Percentiles rank a stretch among this genome's conserved stretches.
Evolutionary conservation across 2,888 invertebrate species (phyloP).

Genomic region (Notocelia uddmanniana): DNA sequence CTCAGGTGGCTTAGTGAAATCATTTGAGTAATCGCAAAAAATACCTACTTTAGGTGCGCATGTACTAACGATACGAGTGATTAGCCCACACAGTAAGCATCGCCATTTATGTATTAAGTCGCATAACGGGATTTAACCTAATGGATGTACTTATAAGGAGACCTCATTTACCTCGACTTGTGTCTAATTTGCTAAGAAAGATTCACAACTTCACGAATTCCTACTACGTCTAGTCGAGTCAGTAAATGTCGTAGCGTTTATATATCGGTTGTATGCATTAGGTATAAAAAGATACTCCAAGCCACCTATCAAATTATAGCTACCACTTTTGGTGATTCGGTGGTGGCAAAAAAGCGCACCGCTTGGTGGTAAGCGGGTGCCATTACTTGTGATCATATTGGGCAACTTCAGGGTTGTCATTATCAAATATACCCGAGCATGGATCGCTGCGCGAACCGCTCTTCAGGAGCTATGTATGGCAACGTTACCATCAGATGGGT

Average conservation of each 20-base stretch:
- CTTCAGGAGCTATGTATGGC: neutral
- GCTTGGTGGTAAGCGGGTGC: too few relatives aligned
- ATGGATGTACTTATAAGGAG: neutral
- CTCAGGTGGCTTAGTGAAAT: slow-evolving; percentile 16
- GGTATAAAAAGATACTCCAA: neutral
- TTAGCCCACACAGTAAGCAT: slow-evolving; percentile 19
- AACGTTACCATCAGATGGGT: too few relatives aligned
- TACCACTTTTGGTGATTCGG: neutral
- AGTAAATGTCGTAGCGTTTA: neutral
- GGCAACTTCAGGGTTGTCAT: too few relatives aligned
- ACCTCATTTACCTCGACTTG: slow-evolving; percentile 3
- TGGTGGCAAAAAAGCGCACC: too few relatives aligned
- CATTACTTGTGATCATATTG: too few relatives aligned
- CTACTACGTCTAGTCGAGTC: neutral
- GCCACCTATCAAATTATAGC: neutral
- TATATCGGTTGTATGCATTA: neutral
- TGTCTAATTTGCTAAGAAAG: neutral
- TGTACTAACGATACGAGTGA: slow-evolving; percentile 3
- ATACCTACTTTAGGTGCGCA: neutral
- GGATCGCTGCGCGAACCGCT: too few relatives aligned
- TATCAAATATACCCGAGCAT: too few relatives aligned
- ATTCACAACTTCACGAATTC: neutral
- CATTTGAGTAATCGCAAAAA: slow-evolving; percentile 23
- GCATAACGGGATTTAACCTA: slow-evolving; percentile 13
- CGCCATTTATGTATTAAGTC: slow-evolving; percentile 8